These are phyloP conservation scores for Acrocephalus arundinaceus DNA, from an alignment of 2,113 vertebrate genomes.

Conservation along the genomic window DNA sequence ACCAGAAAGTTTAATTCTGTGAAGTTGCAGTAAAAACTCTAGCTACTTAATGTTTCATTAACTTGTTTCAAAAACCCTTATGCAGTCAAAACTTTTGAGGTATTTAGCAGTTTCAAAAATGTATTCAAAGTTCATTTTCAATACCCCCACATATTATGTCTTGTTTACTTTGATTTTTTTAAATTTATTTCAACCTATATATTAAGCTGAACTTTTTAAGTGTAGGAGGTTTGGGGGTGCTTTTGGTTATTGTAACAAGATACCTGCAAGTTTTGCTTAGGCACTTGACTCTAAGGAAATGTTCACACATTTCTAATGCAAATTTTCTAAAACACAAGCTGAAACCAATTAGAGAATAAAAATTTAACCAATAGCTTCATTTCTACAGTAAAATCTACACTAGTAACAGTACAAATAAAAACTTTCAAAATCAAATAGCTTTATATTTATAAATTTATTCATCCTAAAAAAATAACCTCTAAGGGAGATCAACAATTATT, in stretches of 20 bases:
- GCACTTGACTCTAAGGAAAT: not conserved
- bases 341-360: not conserved
- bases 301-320: not conserved
- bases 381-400: not conserved
- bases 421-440: not conserved
- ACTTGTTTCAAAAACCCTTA: not conserved
- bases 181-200: not conserved
- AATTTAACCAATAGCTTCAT: not conserved
- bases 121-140: not conserved
- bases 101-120: not conserved
- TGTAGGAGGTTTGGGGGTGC: not conserved
- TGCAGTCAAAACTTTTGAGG: not conserved
- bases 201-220: not conserved
- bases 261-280: not conserved
- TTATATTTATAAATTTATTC: not conserved
- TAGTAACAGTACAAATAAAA: not conserved
- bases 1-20: not conserved
- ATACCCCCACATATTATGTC: not conserved
- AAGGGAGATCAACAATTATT: not conserved
- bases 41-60: not conserved
- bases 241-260: not conserved
- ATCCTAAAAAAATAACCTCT: not conserved
- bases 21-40: not conserved
- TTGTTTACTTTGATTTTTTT: not conserved
- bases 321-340: not conserved